Conservation (phyloP, 2,113 vertebrate species). For the Platichthys stellatus region DNA sequence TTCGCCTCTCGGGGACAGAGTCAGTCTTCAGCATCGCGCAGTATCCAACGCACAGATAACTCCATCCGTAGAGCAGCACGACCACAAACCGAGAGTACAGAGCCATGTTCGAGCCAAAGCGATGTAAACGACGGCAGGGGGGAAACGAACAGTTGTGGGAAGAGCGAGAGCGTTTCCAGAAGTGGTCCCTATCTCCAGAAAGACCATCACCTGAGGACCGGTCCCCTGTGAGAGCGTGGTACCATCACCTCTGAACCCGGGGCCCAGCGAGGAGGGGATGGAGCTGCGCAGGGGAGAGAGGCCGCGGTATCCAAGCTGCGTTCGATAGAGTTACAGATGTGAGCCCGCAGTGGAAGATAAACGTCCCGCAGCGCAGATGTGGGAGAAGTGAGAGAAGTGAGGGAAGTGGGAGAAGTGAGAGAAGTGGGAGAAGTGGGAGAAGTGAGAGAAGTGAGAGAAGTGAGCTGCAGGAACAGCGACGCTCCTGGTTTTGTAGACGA, state of each 20-base stretch:
- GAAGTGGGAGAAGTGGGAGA: background rate
- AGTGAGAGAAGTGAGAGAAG: background rate
- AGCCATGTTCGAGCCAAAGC: constrained; percentile 78
- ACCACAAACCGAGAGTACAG: constrained; percentile 71
- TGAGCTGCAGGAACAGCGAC: background rate
- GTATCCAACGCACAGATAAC: constrained; percentile 79
- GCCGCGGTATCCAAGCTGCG: background rate
- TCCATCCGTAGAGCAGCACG: constrained; percentile 84
- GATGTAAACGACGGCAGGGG: background rate
- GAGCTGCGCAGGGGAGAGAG: background rate
- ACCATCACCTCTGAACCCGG: constrained; percentile 47
- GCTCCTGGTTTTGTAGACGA: background rate
- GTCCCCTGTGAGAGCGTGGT: constrained; percentile 15
- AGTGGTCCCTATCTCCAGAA: constrained; percentile 50
- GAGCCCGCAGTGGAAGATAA: background rate
- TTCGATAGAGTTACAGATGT: background rate
- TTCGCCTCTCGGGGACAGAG: constrained; percentile 56
- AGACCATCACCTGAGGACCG: constrained; percentile 65
- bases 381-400: background rate
- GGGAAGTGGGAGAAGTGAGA: background rate
- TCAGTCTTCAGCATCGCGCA: constrained; percentile 77
- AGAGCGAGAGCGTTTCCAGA: constrained; percentile 46
- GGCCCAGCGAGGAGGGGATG: background rate
- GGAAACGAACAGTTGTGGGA: background rate
- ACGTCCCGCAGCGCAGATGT: background rate